These are phyloP conservation scores for Oreochromis niloticus DNA, from an alignment of 2,113 vertebrate species.

Conservation along the genomic window DNA sequence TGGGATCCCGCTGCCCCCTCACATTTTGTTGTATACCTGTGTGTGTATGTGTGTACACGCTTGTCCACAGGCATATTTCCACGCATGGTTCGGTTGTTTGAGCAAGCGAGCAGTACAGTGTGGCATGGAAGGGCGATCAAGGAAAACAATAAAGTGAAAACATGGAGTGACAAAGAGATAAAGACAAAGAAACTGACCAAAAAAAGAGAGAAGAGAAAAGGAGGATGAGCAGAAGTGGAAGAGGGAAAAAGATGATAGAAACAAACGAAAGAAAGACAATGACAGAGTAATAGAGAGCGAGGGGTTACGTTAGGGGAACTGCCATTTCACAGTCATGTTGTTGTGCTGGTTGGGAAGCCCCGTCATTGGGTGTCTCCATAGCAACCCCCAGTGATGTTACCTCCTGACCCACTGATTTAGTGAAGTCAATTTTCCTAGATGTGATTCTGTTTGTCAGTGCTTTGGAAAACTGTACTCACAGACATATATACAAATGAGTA, in stretches of 20 bases:
- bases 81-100: slow-evolving; percentile 13
- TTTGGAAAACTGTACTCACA: slow-evolving; percentile 5
- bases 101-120: neutral
- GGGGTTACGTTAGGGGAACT: slow-evolving; percentile 58
- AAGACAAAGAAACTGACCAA: neutral
- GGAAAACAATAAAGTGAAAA: slow-evolving; percentile 19
- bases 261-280: neutral
- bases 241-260: neutral
- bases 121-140: slow-evolving; percentile 18
- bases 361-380: slow-evolving; percentile 75
- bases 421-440: slow-evolving; percentile 67
- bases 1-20: slow-evolving; percentile 67
- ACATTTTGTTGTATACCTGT: slow-evolving; percentile 37
- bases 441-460: slow-evolving; percentile 62
- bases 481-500: neutral
- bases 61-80: slow-evolving; percentile 55
- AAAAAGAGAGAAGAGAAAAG: neutral
- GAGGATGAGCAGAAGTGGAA: neutral
- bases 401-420: slow-evolving; percentile 75
- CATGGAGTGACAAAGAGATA: neutral
- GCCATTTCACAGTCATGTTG: slow-evolving; percentile 60
- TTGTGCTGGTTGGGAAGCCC: slow-evolving; percentile 58
- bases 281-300: neutral
- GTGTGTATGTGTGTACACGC: neutral
- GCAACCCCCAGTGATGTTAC: slow-evolving; percentile 74